A percentile compares a stretch with the other conserved stretches of the same genome.
These are phyloP conservation scores for Rhinatrema bivittatum DNA, from an alignment of 2,797 vertebrate species.

Conservation along the genomic window DNA sequence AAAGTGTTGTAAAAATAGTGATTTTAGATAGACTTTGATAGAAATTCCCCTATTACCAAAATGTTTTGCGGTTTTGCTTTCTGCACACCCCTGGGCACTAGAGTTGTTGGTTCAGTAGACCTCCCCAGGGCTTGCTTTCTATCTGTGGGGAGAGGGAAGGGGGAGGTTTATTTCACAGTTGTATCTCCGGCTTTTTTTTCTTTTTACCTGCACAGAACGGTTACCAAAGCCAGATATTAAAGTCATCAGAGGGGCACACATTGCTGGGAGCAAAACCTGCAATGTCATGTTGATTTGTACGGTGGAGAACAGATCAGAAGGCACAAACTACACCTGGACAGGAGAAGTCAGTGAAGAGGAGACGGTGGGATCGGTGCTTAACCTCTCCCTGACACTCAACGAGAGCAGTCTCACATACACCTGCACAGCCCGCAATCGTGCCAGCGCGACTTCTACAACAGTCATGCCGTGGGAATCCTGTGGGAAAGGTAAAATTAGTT, in stretches of 20 bases:
- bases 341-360: neutral
- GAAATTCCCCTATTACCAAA: too few relatives aligned
- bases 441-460: neutral
- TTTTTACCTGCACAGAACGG: slow-evolving; percentile 13
- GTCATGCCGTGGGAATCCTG: slow-evolving; percentile 19
- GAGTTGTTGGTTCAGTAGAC: too few relatives aligned
- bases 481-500: neutral
- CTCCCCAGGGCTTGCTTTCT: too few relatives aligned
- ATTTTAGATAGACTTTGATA: too few relatives aligned
- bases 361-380: too few relatives aligned
- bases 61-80: too few relatives aligned
- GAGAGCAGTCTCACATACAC: slow-evolving; percentile 1
- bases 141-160: too few relatives aligned
- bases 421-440: slow-evolving; percentile 23
- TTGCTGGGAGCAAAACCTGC: slow-evolving; percentile 16
- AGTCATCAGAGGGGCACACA: neutral
- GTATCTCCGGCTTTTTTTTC: neutral
- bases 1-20: too few relatives aligned
- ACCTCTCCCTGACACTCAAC: neutral
- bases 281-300: slow-evolving; percentile 19
- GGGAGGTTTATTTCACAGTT: too few relatives aligned
- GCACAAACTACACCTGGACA: neutral
- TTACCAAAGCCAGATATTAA: slow-evolving; percentile 2
- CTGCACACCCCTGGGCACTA: too few relatives aligned
- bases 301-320: neutral